Evolutionary conservation across 2,888 invertebrate species (phyloP).

Genomic region (Choristoneura rosaceana): DNA sequence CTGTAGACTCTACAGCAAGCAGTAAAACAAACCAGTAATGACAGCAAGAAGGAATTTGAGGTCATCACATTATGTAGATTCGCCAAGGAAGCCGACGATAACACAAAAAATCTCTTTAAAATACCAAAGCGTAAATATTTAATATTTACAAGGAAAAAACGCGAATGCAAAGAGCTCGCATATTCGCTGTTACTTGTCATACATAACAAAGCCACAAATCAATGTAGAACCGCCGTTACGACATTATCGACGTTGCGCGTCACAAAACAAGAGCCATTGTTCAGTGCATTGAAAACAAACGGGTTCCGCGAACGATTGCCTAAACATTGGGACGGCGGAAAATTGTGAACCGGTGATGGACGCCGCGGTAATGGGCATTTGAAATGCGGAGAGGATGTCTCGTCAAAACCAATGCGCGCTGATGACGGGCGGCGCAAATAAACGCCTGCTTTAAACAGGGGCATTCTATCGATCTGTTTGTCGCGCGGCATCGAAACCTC

Average conservation of each 20-base stretch:
- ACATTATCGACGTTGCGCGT: slow-evolving; percentile 39
- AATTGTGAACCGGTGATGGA: slow-evolving; percentile 26
- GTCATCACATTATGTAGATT: neutral
- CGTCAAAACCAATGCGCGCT: slow-evolving; percentile 19
- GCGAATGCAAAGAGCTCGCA: slow-evolving; percentile 14
- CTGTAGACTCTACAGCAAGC: too few relatives aligned
- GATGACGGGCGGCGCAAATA: slow-evolving; percentile 15
- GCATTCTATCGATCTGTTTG: neutral
- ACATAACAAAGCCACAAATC: slow-evolving; percentile 38
- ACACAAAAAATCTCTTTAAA: slow-evolving; percentile 18
- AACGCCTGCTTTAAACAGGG: neutral
- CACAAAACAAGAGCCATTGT: slow-evolving; percentile 45
- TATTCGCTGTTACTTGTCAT: slow-evolving; percentile 29
- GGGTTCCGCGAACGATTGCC: slow-evolving; percentile 40
- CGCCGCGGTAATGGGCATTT: slow-evolving; percentile 11
- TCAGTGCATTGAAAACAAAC: slow-evolving; percentile 34
- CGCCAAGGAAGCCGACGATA: neutral
- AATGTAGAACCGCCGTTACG: slow-evolving; percentile 34
- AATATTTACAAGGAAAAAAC: slow-evolving; percentile 25
- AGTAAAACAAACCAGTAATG: neutral
- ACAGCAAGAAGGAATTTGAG: neutral
- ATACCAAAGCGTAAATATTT: slow-evolving; percentile 27
- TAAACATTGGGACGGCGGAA: slow-evolving; percentile 41
- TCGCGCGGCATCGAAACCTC: neutral
- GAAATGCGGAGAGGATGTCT: slow-evolving; percentile 30